Base-by-base conservation (phyloP, 1,140 invertebrate genomes). In the Drosophila triauraria region DNA sequence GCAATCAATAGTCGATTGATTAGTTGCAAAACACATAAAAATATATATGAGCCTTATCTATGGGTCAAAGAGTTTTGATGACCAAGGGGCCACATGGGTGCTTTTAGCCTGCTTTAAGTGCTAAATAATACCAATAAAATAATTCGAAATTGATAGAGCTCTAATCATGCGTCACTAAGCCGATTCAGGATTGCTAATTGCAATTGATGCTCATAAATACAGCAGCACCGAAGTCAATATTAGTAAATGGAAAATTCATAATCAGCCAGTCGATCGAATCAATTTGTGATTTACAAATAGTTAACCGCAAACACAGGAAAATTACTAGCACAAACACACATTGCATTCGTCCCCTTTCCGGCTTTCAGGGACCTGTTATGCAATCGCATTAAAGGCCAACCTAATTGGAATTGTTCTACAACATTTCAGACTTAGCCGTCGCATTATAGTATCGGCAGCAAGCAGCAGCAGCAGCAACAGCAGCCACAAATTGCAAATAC, bases 401-500 rank as follows among this genome's bases (percentile, higher is more conserved):
- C 20, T 70, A 68, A 68, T 70, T 70, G 40, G 23, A 67, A 70
- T 70, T 70, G 40, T 67, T 32, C 23, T 46, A 38, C 47, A 56
- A 54, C 25, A 67, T 27, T 30, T 68, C 32, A 4, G 43, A 51
- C 47, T 53, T 53, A 47, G 68, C 27, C 25, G 50, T 51, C 59
- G 30, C 74, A 53, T 67, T 42, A 38, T 61, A 60, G 60, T 57
- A 65, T 65, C 27, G 61, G 54, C 38, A 38, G 70, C 84, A 78
- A 67, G 67, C 54, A 80, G 76, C 75, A 43, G 76, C 53, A 48
- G 8, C 69, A 71, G 62, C 74, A 48, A 70, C 71, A 68, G 67
- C 72, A 68, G 67, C 83, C 78, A 71, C 82, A 82, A 86, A 86
- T 82, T 78, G 65, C 80, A 76, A 86, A 86, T 75, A 84, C 48